A percentile compares a stretch with the other conserved stretches of the same genome.
Evolutionary conservation across 2,888 invertebrate genomes (phyloP).

Genomic region (Melolontha melolontha): DNA sequence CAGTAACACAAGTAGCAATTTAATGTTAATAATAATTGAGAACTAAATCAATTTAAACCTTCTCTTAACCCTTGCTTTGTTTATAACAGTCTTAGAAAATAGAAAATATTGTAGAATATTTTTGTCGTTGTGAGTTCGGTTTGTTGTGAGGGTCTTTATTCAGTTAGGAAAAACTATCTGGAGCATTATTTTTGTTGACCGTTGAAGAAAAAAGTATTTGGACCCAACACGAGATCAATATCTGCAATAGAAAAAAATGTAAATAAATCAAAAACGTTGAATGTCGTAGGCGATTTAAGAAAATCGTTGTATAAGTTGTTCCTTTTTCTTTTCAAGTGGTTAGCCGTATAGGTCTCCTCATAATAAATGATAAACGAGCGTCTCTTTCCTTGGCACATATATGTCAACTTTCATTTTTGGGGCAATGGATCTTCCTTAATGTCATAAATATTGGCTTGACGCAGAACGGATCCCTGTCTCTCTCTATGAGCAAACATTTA

Average conservation of each 20-base stretch:
- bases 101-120: no score
- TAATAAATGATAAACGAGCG: conserved; percentile 38
- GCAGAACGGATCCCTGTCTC: conserved; percentile 33
- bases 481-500: conserved; percentile 30
- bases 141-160: no score
- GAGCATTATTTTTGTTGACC: no score
- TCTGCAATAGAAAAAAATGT: conserved; percentile 8
- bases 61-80: no score
- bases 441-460: conserved; percentile 37
- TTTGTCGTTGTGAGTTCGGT: no score
- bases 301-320: conserved; percentile 27
- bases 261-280: conserved; percentile 30
- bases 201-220: no score
- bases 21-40: no score
- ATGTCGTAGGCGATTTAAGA: conserved; percentile 29
- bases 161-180: no score
- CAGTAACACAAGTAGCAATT: no score
- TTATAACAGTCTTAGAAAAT: no score
- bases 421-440: conserved; percentile 35
- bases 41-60: no score
- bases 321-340: conserved; percentile 25
- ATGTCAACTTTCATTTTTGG: conserved; percentile 30
- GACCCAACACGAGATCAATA: no score
- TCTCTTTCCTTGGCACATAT: conserved; percentile 29
- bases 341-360: conserved; percentile 2